A percentile compares a stretch with the other conserved stretches of the same genome.
phyloP scores from a whole-genome alignment of 2,888 invertebrate species.

The Pristionchus mayeri region DNA sequence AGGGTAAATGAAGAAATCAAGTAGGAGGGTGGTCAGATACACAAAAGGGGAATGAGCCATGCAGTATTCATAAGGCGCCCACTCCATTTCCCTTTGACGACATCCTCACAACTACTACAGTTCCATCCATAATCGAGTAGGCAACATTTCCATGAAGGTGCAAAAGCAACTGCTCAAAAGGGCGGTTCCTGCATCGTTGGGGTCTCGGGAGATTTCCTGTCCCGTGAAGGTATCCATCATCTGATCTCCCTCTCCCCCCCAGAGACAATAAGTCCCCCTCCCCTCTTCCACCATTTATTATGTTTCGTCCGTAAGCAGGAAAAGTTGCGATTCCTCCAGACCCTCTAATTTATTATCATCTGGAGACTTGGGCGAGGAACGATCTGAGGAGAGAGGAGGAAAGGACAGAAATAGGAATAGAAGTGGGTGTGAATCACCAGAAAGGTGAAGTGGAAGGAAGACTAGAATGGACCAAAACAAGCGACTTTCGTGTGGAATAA shows the following conservation, averaged over 20 bases:
- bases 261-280: conserved; percentile 12
- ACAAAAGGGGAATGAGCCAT: background rate
- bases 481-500: background rate
- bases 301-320: background rate
- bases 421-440: conserved; percentile 1
- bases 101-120: too few species aligned
- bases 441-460: background rate
- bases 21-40: background rate
- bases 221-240: conserved; percentile 33
- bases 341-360: conserved; percentile 6
- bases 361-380: background rate
- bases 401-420: conserved; percentile 6
- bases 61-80: background rate
- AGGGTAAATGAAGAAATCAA: background rate
- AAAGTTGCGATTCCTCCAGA: conserved; percentile 24
- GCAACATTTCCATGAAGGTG: too few species aligned
- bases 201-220: background rate
- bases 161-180: too few species aligned
- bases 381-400: background rate
- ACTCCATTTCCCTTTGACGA: background rate
- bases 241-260: background rate
- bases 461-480: background rate
- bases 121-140: too few species aligned
- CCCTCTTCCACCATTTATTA: conserved; percentile 1
- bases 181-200: background rate